phyloP scores from a whole-genome alignment of 2,797 vertebrate species.

The Antennarius maculatus region DNA sequence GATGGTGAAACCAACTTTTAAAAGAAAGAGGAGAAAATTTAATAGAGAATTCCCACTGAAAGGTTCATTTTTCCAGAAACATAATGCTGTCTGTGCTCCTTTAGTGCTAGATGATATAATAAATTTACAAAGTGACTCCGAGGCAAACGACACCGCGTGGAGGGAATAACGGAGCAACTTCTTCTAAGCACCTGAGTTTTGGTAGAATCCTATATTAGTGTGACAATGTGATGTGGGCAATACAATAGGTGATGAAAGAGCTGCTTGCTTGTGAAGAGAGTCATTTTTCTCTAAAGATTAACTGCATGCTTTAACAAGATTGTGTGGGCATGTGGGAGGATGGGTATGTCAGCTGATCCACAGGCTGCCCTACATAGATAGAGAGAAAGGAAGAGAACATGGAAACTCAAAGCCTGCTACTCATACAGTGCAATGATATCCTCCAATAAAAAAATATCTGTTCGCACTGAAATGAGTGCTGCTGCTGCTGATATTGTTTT shows the following conservation, averaged over 20 bases:
- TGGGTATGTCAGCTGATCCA: constrained; percentile 83
- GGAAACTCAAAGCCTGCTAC: constrained; percentile 57
- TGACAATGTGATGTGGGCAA: constrained; percentile 59
- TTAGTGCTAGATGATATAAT: constrained; percentile 20
- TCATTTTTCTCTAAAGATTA: constrained; percentile 79
- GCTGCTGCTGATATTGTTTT: constrained; percentile 13
- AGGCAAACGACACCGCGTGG: constrained; percentile 35
- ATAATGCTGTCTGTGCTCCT: constrained; percentile 22
- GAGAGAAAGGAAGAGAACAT: constrained; percentile 52
- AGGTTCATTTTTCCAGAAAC: constrained; percentile 30
- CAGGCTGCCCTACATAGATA: constrained; percentile 82
- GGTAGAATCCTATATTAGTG: constrained; percentile 48
- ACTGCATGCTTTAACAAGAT: constrained; percentile 84
- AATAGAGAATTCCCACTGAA: constrained; percentile 28
- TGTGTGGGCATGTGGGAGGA: constrained; percentile 82
- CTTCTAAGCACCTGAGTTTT: constrained; percentile 50
- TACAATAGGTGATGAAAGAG: constrained; percentile 74
- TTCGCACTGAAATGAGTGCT: constrained; percentile 21
- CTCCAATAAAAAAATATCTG: constrained; percentile 35
- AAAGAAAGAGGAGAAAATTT: constrained; percentile 29
- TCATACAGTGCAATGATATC: constrained; percentile 45
- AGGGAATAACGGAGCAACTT: constrained; percentile 12
- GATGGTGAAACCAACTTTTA: constrained; percentile 47
- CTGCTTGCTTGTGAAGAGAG: constrained; percentile 67
- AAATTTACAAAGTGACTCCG: constrained; percentile 36